These are phyloP conservation scores for Bujurquina vittata DNA, from an alignment of 2,113 vertebrate species.

Conservation along the genomic window DNA sequence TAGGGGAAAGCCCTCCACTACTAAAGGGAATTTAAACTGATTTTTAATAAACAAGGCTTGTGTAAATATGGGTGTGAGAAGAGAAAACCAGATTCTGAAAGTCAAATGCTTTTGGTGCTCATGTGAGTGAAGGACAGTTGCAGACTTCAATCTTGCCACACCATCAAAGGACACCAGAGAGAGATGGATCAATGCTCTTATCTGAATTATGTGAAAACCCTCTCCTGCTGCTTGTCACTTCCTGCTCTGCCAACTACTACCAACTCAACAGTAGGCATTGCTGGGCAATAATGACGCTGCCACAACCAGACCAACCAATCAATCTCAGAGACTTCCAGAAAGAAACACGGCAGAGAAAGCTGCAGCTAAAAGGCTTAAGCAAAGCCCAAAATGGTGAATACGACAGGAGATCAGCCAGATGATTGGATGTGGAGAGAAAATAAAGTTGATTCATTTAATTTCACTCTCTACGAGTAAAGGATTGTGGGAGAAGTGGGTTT, in stretches of 20 bases:
- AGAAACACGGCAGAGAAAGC: conserved; percentile 31
- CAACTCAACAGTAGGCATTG: conserved; percentile 52
- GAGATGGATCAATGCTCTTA: neutral
- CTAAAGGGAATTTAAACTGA: neutral
- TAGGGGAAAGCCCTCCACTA: neutral
- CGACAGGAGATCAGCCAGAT: conserved; percentile 45
- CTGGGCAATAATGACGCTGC: conserved; percentile 72
- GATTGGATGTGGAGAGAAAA: conserved; percentile 41
- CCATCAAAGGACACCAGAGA: neutral
- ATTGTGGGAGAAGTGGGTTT: conserved; percentile 17
- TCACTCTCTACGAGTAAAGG: conserved; percentile 33
- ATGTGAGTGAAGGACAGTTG: neutral
- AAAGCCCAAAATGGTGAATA: conserved; percentile 51
- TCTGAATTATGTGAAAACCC: conserved; percentile 30
- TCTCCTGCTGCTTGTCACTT: conserved; percentile 28
- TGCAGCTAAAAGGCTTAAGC: conserved; percentile 53
- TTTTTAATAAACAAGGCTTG: neutral
- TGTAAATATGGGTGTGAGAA: neutral
- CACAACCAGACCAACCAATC: conserved; percentile 65
- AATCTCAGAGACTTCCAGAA: conserved; percentile 73
- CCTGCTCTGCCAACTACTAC: conserved; percentile 47
- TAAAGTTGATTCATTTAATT: conserved; percentile 62
- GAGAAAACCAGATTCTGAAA: neutral
- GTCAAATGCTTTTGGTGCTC: neutral
- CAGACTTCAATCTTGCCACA: neutral